phyloP scores from a whole-genome alignment of 2,888 invertebrate species.

The Bimastos eiseni region DNA sequence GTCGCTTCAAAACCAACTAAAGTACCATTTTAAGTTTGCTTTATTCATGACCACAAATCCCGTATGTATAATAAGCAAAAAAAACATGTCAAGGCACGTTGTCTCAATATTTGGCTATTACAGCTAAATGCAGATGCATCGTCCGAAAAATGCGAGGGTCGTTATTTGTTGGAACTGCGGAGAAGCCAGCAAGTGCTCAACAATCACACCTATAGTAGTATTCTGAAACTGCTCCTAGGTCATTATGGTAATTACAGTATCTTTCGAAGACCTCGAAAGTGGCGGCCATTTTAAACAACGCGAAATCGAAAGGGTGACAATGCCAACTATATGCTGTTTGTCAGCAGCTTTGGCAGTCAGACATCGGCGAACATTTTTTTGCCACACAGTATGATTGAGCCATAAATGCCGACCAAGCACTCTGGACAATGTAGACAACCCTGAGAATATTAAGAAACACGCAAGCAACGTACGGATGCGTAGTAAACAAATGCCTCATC shows the following conservation, averaged over 20 bases:
- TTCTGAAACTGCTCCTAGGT: not conserved
- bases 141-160: too few species aligned
- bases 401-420: not conserved
- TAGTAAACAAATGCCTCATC: not conserved
- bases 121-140: not conserved
- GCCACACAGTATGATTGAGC: not conserved
- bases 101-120: not conserved
- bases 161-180: too few species aligned
- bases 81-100: not conserved
- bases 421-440: not conserved
- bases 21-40: too few species aligned
- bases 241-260: not conserved
- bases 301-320: not conserved
- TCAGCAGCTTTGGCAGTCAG: not conserved
- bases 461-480: not conserved
- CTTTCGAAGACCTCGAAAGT: not conserved
- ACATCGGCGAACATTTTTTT: too few species aligned
- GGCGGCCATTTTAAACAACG: not conserved
- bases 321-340: not conserved
- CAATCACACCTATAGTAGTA: not conserved
- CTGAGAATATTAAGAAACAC: not conserved
- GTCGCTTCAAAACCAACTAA: too few species aligned
- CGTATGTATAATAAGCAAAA: too few species aligned
- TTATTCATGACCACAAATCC: too few species aligned
- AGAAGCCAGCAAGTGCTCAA: too few species aligned